Evolutionary conservation across 2,888 invertebrate genomes (phyloP), one percentile per base, ranked within the genome.

Genomic region (Trachelus iudaicus): DNA sequence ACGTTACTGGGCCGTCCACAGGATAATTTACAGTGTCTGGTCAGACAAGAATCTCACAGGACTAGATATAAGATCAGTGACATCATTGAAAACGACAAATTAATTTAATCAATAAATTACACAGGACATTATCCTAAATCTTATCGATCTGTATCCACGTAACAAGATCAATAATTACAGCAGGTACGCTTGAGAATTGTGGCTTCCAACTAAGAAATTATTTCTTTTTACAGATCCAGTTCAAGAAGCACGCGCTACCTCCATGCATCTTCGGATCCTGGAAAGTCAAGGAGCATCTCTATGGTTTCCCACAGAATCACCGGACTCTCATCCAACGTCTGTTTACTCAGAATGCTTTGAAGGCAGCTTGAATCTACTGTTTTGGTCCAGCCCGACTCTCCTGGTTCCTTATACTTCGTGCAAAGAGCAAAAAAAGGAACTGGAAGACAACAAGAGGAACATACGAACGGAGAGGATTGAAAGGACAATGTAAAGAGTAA

Each of bases 291-390:
- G 23, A 23, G 56, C 56, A 56, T 56, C 56, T 56, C 56, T 15
- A 56, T 56, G 23, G 23, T 56, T 23, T 23, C 56, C 56, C 23
- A 56, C 2, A 56, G 23, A 23, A 23, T 56, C 23, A 9, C 9
- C 56, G 6, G 0, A 56, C 0, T 56, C 6, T 6, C 56, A 56
- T 56, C 1, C 23, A 40, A 23, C 1, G 6, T 15, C 1, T 6
- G 79, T 78, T 79, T 79, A 82, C 83, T 83, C 84, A 80, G 79
- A 81, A 83, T 84, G 81, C 83, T 85, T 82, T 79, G 84, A 85
- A 85, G 77, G 83, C 77, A 85, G 82, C 81, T 85, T 81, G 68
- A 56, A n/a, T 15, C 37, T n/a, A 30, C 13, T 23, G 3, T 33
- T 11, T 30, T n/a, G 33, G 30, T 35, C 30, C 56, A 56, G 23